Conservation (phyloP, 2,888 invertebrate genomes). For the Tethea ocularis region DNA sequence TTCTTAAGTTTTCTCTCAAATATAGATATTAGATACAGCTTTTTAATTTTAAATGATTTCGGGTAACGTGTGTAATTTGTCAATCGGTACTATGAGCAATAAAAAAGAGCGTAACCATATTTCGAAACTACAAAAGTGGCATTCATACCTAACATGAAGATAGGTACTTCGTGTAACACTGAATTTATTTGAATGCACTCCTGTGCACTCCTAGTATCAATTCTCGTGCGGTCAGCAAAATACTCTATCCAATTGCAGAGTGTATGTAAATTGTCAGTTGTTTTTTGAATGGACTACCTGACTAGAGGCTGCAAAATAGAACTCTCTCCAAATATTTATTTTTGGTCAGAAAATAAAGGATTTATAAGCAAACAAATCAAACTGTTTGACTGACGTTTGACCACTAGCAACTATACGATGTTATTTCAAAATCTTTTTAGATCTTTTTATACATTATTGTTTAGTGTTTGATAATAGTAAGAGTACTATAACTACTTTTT, state of each 20-base stretch:
- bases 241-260: constrained; percentile 26
- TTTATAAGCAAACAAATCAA: constrained; percentile 34
- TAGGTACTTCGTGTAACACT: background rate
- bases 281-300: constrained; percentile 49
- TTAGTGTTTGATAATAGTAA: too few relatives aligned
- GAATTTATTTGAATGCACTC: constrained; percentile 23
- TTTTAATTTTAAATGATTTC: too few relatives aligned
- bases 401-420: constrained; percentile 18
- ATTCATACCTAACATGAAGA: background rate
- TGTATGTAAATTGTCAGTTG: constrained; percentile 36
- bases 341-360: constrained; percentile 47
- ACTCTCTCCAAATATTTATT: constrained; percentile 40
- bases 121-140: too few relatives aligned
- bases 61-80: too few relatives aligned
- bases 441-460: too few relatives aligned
- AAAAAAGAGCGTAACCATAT: too few relatives aligned
- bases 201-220: constrained; percentile 28
- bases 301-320: constrained; percentile 41
- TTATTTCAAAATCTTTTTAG: background rate
- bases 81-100: too few relatives aligned
- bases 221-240: constrained; percentile 38
- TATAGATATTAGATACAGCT: background rate
- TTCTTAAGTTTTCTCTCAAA: background rate
- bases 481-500: background rate
- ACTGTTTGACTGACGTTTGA: constrained; percentile 17